A percentile compares a stretch with the other conserved stretches of the same genome.
Conservation (phyloP, 1,140 invertebrate species). For the Bathynomus jamesi region DNA sequence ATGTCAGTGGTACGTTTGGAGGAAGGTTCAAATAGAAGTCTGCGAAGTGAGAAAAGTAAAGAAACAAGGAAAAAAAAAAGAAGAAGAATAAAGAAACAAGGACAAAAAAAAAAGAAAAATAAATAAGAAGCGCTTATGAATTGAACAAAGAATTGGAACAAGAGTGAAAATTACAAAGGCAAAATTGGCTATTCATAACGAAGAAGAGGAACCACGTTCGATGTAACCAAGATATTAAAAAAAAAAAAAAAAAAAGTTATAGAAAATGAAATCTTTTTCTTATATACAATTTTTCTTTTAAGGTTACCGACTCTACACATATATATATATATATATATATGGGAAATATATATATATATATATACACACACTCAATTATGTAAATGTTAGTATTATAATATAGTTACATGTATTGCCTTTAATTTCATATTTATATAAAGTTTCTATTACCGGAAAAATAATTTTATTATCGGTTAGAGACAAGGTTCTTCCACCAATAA, state of each 20-base stretch:
- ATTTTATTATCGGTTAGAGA: background rate
- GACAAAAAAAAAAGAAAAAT: background rate
- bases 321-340: conserved; percentile 1
- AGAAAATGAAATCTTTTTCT: no score
- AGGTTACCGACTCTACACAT: no score
- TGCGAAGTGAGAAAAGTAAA: background rate
- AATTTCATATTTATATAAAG: conserved; percentile 1
- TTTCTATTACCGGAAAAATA: background rate
- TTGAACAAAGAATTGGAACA: background rate
- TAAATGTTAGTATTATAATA: no score
- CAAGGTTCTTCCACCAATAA: background rate
- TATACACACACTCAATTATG: no score
- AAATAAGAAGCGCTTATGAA: background rate
- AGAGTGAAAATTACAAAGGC: background rate
- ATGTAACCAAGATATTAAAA: background rate
- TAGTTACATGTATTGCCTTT: background rate
- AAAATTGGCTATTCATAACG: background rate
- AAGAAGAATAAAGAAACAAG: background rate
- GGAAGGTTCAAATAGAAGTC: background rate
- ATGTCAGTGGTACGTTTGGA: background rate
- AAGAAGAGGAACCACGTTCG: no score
- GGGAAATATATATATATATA: background rate
- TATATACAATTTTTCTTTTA: no score
- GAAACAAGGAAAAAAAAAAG: background rate
- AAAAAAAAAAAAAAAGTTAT: background rate